Evolutionary conservation across 2,113 vertebrate genomes (phyloP), one percentile per base, ranked within the genome.

Genomic region (Gallinago paraguaiae): DNA sequence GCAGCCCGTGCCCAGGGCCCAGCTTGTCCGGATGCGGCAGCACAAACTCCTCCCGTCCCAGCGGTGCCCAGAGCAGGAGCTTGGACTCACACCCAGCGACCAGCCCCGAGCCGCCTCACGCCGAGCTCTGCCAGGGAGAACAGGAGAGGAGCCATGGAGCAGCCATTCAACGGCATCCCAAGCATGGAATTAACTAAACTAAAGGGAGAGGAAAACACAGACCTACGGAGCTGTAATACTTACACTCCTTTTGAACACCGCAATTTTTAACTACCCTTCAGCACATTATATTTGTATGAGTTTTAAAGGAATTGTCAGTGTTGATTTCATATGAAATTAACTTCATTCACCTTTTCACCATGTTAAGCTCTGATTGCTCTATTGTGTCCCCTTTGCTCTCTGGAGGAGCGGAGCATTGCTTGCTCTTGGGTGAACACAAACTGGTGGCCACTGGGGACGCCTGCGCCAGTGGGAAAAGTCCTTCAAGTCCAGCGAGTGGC

Each of bases 121-220:
- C 90, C n/a, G 91, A 90, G 1, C 78, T 91, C 96, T 98, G 15
- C 71, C 39, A 57, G 35, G 79, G 50, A 63, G 23, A n/a, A n/a
- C 7, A 30, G 51, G 53, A 54, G 53, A 54, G 28, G 53, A 28
- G 53, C 27, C 16, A 9, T 54, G 13, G 61, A 50, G 63, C 7
- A 41, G 56, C 74, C 20, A 6, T 10, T 46, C 19, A 50, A 10
- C 64, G 51, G 16, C 19, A 48, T 5, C 39, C 45, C 51, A 23
- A 8, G 13, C 30, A 1, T 1, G 14, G 3, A 3, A 46, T 28
- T 15, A 46, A 19, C 20, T 16, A 8, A 46, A 19, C 20, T 16
- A 8, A 68, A 17, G 15, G 23, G 45, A 71, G 57, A 54, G 41
- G 64, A 82, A 83, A 74, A 33, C 10, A 13, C 0, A 28, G 70